Base-by-base conservation (phyloP, 2,888 invertebrate species). In the Tuta absoluta region DNA sequence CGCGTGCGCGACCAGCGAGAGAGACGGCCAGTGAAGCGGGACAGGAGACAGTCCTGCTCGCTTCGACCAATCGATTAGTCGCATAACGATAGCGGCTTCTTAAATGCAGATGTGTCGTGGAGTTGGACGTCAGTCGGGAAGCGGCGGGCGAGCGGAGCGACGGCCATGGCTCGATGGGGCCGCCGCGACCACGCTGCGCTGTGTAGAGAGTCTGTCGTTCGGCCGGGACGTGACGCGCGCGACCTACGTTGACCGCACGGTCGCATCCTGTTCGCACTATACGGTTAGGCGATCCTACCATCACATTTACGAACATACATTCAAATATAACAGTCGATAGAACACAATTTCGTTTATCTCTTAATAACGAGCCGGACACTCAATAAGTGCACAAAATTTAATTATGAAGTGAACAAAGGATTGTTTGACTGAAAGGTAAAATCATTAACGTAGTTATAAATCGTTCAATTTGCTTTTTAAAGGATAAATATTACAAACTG, bases 41-140 rank as follows among this genome's bases (percentile, higher is more conserved):
- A 87, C 68, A 74, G 82, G 73, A 78, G 86, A 84, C 85, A 85
- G 86, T 86, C 77, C 74, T 79, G 81, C 89, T 87, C 89, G 82
- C 87, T 91, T 87, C 87, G 84, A 90, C 91, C 91, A 91, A 91
- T 91, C 91, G 91, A 91, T 91, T 91, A 91, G 91, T 91, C 91
- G 91, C 91, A 91, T 91, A 91, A 91, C 91, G 90, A 91, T 89
- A 90, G 89, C 91, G 89, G 86, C 89, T 91, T 91, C 90, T 91
- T 91, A 91, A 91, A 91, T 91, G 91, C 91, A 91, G 91, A 91
- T 91, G 90, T 90, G 91, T 90, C 87, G 89, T 89, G 87, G 82
- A 79, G 82, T 82, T 80, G 81, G 82, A 85, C 90, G 90, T 89
- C 89, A 91, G 91, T 91, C 84, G 89, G 89, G 80, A 76, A 82